Conservation (phyloP, 2,888 invertebrate genomes). For the Galeopsomyia nigrocyanea region DNA sequence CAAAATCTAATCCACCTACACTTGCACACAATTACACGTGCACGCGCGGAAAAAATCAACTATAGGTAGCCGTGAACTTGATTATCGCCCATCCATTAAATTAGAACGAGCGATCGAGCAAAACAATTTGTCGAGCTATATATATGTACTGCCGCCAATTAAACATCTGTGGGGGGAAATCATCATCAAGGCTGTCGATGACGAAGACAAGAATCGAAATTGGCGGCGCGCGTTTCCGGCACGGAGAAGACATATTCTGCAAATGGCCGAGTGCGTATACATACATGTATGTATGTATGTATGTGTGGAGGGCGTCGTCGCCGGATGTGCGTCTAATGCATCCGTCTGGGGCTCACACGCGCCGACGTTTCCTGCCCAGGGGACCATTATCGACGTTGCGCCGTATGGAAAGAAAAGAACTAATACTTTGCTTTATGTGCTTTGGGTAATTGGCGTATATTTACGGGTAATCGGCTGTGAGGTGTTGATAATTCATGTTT, state of each 20-base stretch:
- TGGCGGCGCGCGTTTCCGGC: constrained; percentile 30
- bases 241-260: constrained; percentile 19
- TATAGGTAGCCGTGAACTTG: no score
- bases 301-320: constrained; percentile 60
- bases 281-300: background rate
- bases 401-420: background rate
- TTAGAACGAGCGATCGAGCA: no score
- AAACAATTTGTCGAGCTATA: no score
- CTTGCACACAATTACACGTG: no score
- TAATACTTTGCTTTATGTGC: no score
- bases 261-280: constrained; percentile 43
- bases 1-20: no score
- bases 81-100: no score
- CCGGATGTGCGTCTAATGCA: constrained; percentile 77
- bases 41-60: no score
- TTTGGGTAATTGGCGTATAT: no score
- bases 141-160: constrained; percentile 21
- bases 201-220: constrained; percentile 35
- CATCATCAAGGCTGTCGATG: constrained; percentile 22
- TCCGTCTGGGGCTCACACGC: constrained; percentile 70
- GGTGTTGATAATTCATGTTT: no score
- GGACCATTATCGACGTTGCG: constrained; percentile 63
- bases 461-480: no score
- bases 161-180: constrained; percentile 17
- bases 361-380: constrained; percentile 65